A percentile compares a stretch with the other conserved stretches of the same genome.
These are phyloP conservation scores for Apodemia hepburni DNA, from an alignment of 2,888 invertebrate species.

Conservation along the genomic window DNA sequence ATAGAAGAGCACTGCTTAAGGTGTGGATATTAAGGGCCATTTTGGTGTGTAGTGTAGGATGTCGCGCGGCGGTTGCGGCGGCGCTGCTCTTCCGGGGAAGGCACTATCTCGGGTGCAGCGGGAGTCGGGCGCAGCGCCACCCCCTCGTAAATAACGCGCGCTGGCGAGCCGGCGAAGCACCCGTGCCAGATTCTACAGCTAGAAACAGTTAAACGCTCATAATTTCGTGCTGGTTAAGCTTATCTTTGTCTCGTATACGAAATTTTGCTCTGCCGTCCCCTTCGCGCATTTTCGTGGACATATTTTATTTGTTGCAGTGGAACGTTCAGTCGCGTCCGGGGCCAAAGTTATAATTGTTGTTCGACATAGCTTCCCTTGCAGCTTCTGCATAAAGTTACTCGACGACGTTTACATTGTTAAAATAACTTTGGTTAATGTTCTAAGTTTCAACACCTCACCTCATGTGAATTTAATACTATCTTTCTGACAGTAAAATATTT, in stretches of 20 bases:
- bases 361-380: conserved; percentile 75
- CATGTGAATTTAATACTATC: conserved; percentile 18
- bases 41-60: conserved; percentile 37
- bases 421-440: conserved; percentile 71
- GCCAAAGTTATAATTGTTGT: conserved; percentile 78
- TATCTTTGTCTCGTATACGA: conserved; percentile 79
- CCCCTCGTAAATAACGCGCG: conserved; percentile 78
- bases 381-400: conserved; percentile 70
- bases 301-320: conserved; percentile 75
- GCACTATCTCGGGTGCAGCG: conserved; percentile 72
- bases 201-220: conserved; percentile 81
- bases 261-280: conserved; percentile 69
- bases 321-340: conserved; percentile 65
- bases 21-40: conserved; percentile 38
- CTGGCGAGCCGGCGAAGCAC: conserved; percentile 79
- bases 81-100: conserved; percentile 72
- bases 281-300: conserved; percentile 70
- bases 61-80: conserved; percentile 41
- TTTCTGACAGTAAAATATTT: conserved; percentile 26
- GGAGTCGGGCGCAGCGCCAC: conserved; percentile 50
- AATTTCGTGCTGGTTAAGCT: conserved; percentile 80
- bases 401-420: conserved; percentile 67
- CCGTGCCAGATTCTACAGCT: conserved; percentile 80
- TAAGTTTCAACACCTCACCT: conserved; percentile 48
- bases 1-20: conserved; percentile 35